A percentile compares a stretch with the other conserved stretches of the same genome.
phyloP scores from a whole-genome alignment of 2,888 invertebrate species.

The Nomada lathburiana region DNA sequence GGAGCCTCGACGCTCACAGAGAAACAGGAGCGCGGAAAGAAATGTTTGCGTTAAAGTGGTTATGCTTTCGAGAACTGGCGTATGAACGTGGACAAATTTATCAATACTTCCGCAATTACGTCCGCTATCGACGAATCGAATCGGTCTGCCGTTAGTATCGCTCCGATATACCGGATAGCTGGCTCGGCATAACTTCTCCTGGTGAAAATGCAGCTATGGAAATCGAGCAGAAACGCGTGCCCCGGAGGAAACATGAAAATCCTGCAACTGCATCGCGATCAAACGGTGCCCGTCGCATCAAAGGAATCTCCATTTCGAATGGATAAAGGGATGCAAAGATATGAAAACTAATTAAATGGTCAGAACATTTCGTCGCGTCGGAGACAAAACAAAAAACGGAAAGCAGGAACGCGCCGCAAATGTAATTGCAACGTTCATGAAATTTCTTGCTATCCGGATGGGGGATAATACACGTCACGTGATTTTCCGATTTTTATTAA shows the following conservation, averaged over 20 bases:
- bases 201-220: neutral
- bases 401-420: neutral
- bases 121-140: conserved; percentile 2
- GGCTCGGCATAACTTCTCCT: neutral
- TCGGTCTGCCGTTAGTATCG: conserved; percentile 6
- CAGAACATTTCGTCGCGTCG: neutral
- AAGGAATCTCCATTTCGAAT: conserved; percentile 6
- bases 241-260: neutral
- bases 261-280: neutral
- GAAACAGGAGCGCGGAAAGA: neutral
- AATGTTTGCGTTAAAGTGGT: neutral
- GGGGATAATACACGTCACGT: neutral
- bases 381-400: neutral
- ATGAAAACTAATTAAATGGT: neutral
- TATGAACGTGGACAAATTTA: conserved; percentile 15
- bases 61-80: neutral
- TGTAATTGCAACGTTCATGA: conserved; percentile 18
- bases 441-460: neutral
- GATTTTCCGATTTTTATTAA: conserved; percentile 11
- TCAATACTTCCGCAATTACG: conserved; percentile 18
- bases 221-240: neutral
- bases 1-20: neutral
- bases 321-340: neutral
- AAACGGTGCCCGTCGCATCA: neutral
- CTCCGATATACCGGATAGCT: conserved; percentile 12